These are phyloP conservation scores for Megalopta genalis DNA, from an alignment of 1,140 invertebrate species.

Conservation along the genomic window DNA sequence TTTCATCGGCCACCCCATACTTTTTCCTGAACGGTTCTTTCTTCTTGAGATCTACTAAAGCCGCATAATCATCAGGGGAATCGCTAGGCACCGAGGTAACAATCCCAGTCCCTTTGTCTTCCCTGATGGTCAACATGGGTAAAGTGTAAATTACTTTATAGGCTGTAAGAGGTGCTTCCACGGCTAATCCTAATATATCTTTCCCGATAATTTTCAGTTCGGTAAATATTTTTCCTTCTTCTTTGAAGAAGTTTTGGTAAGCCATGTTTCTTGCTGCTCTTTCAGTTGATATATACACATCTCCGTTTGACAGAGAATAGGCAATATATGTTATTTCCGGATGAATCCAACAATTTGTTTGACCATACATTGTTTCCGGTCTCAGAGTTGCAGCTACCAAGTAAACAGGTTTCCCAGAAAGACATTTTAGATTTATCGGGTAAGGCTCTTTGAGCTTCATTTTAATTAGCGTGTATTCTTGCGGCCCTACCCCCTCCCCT, in stretches of 20 bases:
- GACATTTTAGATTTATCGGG: slow-evolving; percentile 85
- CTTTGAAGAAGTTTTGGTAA: slow-evolving; percentile 94
- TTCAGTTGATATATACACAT: slow-evolving; percentile 92
- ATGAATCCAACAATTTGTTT: slow-evolving; percentile 99
- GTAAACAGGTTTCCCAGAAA: slow-evolving; percentile 84
- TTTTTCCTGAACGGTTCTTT: slow-evolving; percentile 96
- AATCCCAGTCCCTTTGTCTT: slow-evolving; percentile 98
- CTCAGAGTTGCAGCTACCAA: slow-evolving; percentile 98
- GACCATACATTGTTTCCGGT: slow-evolving; percentile 99
- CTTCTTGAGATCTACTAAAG: slow-evolving; percentile 96
- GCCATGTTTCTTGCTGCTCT: slow-evolving; percentile 96
- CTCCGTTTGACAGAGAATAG: slow-evolving; percentile 84
- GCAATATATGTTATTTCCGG: slow-evolving; percentile 97
- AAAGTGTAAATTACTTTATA: slow-evolving; percentile 94
- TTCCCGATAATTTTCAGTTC: slow-evolving; percentile 87
- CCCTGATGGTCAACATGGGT: slow-evolving; percentile 99
- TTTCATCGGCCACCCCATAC: slow-evolving; percentile 94
- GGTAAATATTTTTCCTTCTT: slow-evolving; percentile 89
- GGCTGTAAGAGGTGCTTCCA: slow-evolving; percentile 91
- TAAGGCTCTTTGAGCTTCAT: slow-evolving; percentile 90
- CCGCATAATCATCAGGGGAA: slow-evolving; percentile 99
- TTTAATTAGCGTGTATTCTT: slow-evolving; percentile 99
- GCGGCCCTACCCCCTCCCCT: slow-evolving; percentile 98
- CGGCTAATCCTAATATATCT: slow-evolving; percentile 88
- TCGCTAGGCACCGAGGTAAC: slow-evolving; percentile 99